phyloP scores from a whole-genome alignment of 2,888 invertebrate genomes.

The Caenorhabditis auriculariae region DNA sequence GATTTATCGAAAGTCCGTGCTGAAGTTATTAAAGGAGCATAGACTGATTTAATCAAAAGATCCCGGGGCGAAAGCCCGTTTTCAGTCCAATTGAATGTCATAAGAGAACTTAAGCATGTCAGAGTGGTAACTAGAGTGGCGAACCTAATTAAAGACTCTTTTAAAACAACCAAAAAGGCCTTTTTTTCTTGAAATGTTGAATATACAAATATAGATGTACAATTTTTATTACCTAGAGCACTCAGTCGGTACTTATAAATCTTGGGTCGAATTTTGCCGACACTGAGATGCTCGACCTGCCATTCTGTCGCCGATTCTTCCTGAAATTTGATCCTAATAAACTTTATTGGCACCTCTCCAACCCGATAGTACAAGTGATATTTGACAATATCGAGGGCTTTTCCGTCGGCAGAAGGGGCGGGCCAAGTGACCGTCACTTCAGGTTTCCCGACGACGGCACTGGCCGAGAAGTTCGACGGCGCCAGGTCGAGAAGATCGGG shows the following conservation, averaged over 20 bases:
- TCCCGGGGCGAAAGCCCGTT: too few relatives aligned
- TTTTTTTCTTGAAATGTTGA: too few relatives aligned
- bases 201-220: too few relatives aligned
- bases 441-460: slow-evolving; percentile 33
- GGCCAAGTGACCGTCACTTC: slow-evolving; percentile 32
- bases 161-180: too few relatives aligned
- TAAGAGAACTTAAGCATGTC: too few relatives aligned
- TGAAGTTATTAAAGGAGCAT: too few relatives aligned
- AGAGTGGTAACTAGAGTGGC: too few relatives aligned
- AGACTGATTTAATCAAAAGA: too few relatives aligned
- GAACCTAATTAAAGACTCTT: too few relatives aligned
- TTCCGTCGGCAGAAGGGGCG: slow-evolving; percentile 11
- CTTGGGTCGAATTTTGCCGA: slow-evolving; percentile 23
- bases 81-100: too few relatives aligned
- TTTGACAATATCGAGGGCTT: slow-evolving; percentile 11
- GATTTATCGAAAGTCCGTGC: too few relatives aligned
- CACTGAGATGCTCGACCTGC: slow-evolving; percentile 33
- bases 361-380: slow-evolving; percentile 39
- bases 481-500: slow-evolving; percentile 44
- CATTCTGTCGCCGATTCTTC: slow-evolving; percentile 24
- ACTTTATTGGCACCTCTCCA: neutral
- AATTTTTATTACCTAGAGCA: slow-evolving; percentile 31
- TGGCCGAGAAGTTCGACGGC: slow-evolving; percentile 39
- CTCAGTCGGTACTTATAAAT: slow-evolving; percentile 26
- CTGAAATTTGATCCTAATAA: slow-evolving; percentile 6